Base-by-base conservation (phyloP, 1,140 invertebrate genomes). In the Pomacea maculata region DNA sequence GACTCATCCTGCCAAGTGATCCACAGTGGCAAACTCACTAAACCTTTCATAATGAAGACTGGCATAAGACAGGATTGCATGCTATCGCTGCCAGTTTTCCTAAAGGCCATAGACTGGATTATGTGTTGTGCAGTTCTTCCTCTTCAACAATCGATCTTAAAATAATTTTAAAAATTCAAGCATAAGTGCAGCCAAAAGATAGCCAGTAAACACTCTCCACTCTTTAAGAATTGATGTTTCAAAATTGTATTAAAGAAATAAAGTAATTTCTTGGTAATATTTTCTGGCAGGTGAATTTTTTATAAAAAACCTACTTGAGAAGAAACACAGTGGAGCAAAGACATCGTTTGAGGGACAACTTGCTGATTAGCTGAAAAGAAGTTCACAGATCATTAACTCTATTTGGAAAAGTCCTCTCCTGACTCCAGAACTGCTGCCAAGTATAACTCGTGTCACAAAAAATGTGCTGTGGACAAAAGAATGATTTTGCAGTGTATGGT, bases 231-330 rank as follows among this genome's bases (percentile, higher is more conserved):
- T 29, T 72, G 19, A n/a, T 29, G n/a, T 72, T 72, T 15, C n/a
- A 29, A 17, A 29, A 72, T 29, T 34, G 19, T 72, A 21, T 72
- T 72, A 45, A 72, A 17, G 4, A 72, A 72, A 45, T 15, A 68
- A 75, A 25, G 6, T 75, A 19, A 63, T 71, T 52, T 79, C 54
- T 52, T 10, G 25, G 6, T 78, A 14, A 19, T 67, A 67, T 52
- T 68, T 29, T 52, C 54, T 80, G 76, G 10, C 75, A 83, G 82
- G 82, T 72, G 97, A 92, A 55, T 84, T 82, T 57, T 84, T 82
- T 76, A 68, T 84, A 61, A 84, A 82, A 64, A 82, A 82, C 70
- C 70, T 84, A 10, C 70, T 84, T 12, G 54, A 84, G 70, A 72
- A 80, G 61, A 72, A 75, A 57, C 77, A 45, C n/a, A 34, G 12